A percentile compares a stretch with the other conserved stretches of the same genome.
Conservation (phyloP, 2,888 invertebrate genomes). For the Dione juno region DNA sequence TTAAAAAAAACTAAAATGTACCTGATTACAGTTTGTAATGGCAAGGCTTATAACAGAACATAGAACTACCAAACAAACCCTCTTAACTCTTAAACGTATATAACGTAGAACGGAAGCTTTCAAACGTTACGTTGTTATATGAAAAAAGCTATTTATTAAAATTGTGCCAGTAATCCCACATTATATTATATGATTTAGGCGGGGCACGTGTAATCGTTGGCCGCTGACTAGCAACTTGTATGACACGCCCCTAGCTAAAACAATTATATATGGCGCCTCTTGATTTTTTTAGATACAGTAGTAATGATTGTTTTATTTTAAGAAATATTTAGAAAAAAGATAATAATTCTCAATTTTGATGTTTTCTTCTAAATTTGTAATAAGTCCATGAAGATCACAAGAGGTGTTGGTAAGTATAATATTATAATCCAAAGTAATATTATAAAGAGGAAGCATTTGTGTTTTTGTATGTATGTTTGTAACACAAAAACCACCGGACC, state of each 20-base stretch:
- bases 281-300: conserved; percentile 33
- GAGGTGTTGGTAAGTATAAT: too few species aligned
- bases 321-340: neutral
- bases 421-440: too few species aligned
- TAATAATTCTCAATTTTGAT: too few species aligned
- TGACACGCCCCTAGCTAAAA: conserved; percentile 57
- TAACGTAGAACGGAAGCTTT: conserved; percentile 35
- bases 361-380: too few species aligned
- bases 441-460: too few species aligned
- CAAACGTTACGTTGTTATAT: conserved; percentile 22
- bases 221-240: conserved; percentile 72
- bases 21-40: too few species aligned
- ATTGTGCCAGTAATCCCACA: conserved; percentile 69
- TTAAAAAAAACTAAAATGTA: too few species aligned
- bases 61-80: neutral
- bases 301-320: conserved; percentile 8
- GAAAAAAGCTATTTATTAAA: conserved; percentile 38
- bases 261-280: conserved; percentile 49
- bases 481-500: too few species aligned
- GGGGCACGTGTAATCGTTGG: conserved; percentile 68
- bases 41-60: neutral
- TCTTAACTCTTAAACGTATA: conserved; percentile 27
- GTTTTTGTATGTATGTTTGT: too few species aligned
- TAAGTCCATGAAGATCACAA: too few species aligned
- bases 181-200: conserved; percentile 55